Evolutionary conservation across 2,113 vertebrate genomes (phyloP).

Genomic region (Balaeniceps rex): DNA sequence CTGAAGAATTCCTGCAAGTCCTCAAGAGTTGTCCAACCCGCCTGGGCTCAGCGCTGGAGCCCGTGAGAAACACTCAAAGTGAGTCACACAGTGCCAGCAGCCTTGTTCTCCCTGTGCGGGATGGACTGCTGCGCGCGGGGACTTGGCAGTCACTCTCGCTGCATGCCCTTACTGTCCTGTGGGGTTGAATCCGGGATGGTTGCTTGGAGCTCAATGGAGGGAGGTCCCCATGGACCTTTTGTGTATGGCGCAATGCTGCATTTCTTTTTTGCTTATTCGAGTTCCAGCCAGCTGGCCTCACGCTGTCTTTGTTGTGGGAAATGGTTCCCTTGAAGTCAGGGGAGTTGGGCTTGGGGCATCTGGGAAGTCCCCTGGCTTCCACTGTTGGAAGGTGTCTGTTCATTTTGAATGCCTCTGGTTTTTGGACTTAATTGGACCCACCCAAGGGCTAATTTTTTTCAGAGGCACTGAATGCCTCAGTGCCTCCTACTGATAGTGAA

Average conservation of each 20-base stretch:
- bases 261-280: neutral
- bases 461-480: neutral
- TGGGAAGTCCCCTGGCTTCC: neutral
- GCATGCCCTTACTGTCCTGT: neutral
- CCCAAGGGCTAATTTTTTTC: neutral
- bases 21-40: conserved; percentile 28
- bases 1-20: conserved; percentile 20
- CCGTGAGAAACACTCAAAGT: neutral
- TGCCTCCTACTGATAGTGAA: neutral
- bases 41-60: neutral
- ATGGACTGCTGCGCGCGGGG: fast-evolving
- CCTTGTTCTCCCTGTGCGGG: neutral
- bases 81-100: neutral
- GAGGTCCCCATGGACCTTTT: neutral
- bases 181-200: neutral
- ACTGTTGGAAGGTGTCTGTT: neutral
- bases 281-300: neutral
- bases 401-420: neutral
- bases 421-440: neutral
- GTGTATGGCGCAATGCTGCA: neutral
- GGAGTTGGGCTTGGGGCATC: neutral
- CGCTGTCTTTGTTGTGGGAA: neutral
- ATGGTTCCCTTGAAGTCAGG: neutral
- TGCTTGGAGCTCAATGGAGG: neutral
- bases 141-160: neutral